Conservation (phyloP, 2,797 vertebrate genomes). For the Micrastur ruficollis region DNA sequence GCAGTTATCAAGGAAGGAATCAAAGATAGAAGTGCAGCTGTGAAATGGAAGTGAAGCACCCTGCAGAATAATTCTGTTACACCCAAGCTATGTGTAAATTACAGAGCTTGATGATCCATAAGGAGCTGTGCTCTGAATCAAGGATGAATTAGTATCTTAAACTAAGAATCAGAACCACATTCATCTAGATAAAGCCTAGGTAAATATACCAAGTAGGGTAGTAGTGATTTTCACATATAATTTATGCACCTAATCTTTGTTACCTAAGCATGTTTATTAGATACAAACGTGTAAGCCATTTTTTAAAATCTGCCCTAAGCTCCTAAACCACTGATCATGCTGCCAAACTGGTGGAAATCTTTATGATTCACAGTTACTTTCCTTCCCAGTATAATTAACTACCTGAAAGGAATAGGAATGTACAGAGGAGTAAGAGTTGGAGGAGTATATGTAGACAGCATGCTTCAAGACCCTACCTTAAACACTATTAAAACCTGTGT, state of each 20-base stretch:
- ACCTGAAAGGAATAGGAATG: not conserved
- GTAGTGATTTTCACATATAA: not conserved
- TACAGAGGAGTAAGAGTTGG: not conserved
- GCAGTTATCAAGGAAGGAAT: not conserved
- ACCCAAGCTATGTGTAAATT: not conserved
- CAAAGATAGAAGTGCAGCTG: not conserved
- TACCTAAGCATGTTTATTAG: not conserved
- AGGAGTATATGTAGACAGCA: not conserved
- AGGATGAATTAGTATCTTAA: not conserved
- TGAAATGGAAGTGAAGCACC: not conserved
- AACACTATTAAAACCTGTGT: not conserved
- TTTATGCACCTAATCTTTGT: not conserved
- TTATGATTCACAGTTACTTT: not conserved
- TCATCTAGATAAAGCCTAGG: not conserved
- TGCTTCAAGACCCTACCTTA: not conserved
- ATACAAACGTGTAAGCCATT: accelerated
- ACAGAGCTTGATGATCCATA: not conserved
- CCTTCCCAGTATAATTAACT: not conserved
- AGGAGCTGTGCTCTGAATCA: not conserved
- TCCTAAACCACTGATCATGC: not conserved
- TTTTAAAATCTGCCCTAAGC: not conserved
- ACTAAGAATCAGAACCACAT: not conserved
- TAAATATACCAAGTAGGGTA: not conserved
- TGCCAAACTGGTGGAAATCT: not conserved
- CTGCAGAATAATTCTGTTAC: not conserved